Percentiles rank a stretch among this genome's conserved stretches.
phyloP scores from a whole-genome alignment of 2,888 invertebrate species.

The Oscheius sp. region DNA sequence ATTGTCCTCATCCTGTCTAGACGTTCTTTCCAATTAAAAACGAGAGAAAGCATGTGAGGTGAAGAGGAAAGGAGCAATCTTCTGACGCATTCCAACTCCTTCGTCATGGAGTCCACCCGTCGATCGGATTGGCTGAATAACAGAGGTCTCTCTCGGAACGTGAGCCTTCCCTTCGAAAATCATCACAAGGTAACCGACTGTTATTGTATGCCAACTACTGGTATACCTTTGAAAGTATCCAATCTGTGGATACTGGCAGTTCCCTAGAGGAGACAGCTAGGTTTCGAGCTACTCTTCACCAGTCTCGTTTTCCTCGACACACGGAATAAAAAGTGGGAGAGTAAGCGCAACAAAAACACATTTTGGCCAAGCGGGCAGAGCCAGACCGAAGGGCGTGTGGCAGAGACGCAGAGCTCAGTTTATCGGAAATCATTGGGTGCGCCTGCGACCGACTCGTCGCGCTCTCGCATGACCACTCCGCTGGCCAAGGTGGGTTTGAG shows the following conservation, averaged over 20 bases:
- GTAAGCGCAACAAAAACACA: slow-evolving; percentile 10
- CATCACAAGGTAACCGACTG: too few species aligned
- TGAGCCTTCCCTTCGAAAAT: too few species aligned
- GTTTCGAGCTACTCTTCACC: not conserved
- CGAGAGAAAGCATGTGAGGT: too few species aligned
- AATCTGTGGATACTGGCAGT: not conserved
- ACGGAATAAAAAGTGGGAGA: not conserved
- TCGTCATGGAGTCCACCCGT: too few species aligned
- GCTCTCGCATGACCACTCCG: slow-evolving; percentile 42
- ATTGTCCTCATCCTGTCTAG: too few species aligned
- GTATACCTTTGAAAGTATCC: too few species aligned
- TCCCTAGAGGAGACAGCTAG: slow-evolving; percentile 1
- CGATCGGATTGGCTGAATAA: too few species aligned
- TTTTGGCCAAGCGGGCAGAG: slow-evolving; percentile 4
- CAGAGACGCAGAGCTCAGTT: slow-evolving; percentile 39
- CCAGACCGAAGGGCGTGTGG: slow-evolving; percentile 3
- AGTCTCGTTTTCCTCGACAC: not conserved
- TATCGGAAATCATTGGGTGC: slow-evolving; percentile 59
- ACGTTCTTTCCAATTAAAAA: too few species aligned
- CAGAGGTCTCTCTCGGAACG: too few species aligned
- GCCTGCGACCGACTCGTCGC: slow-evolving; percentile 35
- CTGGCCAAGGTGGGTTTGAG: slow-evolving; percentile 41
- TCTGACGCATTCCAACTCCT: too few species aligned
- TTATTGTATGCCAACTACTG: too few species aligned
- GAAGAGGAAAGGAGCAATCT: too few species aligned